Conservation (phyloP, 2,888 invertebrate genomes). For the Encarsia formosa region DNA sequence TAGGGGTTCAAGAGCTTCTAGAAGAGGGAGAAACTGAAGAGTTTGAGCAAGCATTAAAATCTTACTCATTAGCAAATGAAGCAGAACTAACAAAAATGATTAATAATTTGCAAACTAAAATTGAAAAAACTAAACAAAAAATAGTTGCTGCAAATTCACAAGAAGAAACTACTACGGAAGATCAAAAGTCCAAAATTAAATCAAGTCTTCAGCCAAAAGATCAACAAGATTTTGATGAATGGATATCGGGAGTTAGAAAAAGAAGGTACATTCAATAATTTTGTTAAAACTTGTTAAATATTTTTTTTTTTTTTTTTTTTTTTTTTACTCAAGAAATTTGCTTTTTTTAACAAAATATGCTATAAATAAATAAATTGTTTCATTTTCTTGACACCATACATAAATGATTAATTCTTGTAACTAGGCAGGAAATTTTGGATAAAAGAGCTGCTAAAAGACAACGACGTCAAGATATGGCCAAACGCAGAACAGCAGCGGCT, state of each 20-base stretch:
- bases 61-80: conserved; percentile 70
- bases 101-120: conserved; percentile 63
- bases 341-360: background rate
- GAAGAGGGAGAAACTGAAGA: conserved; percentile 74
- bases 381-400: too few relatives aligned
- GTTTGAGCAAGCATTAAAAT: conserved; percentile 68
- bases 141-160: conserved; percentile 67
- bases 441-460: conserved; percentile 73
- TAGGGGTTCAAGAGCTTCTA: conserved; percentile 71
- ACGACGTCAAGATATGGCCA: conserved; percentile 81
- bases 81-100: conserved; percentile 78
- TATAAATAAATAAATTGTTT: conserved; percentile 3
- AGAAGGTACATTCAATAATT: conserved; percentile 55
- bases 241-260: conserved; percentile 56
- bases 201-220: conserved; percentile 50
- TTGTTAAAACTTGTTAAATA: background rate
- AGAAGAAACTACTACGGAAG: conserved; percentile 59
- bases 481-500: conserved; percentile 84
- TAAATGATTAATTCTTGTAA: conserved; percentile 10
- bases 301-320: conserved; percentile 1
- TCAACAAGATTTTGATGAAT: conserved; percentile 56
- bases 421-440: conserved; percentile 69
- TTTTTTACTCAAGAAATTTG: too few relatives aligned
- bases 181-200: conserved; percentile 53
- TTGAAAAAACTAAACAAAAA: conserved; percentile 74